phyloP scores from a whole-genome alignment of 2,888 invertebrate genomes.

The Sphaerophoria taeniata region DNA sequence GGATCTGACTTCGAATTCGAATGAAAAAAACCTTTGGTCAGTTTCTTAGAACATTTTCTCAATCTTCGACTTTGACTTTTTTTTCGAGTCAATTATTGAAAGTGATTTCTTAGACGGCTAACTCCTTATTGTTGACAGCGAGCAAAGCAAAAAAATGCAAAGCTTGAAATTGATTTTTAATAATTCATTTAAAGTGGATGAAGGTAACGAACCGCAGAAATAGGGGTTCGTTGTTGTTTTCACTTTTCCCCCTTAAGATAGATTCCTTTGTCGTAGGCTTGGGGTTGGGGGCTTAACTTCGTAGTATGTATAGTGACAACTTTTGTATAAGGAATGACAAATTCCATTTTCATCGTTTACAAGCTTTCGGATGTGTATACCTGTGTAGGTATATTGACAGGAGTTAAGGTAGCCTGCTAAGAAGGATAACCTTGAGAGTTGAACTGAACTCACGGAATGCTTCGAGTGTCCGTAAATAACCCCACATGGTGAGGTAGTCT shows the following conservation, averaged over 20 bases:
- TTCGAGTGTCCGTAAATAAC: conserved; percentile 59
- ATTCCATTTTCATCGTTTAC: neutral
- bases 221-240: conserved; percentile 19
- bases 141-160: conserved; percentile 49
- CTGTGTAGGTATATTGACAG: conserved; percentile 12
- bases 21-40: conserved; percentile 13
- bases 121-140: conserved; percentile 15
- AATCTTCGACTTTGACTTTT: conserved; percentile 23
- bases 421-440: conserved; percentile 60
- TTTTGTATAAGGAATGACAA: conserved; percentile 41
- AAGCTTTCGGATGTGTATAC: neutral
- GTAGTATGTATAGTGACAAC: conserved; percentile 1
- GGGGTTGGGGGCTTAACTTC: neutral
- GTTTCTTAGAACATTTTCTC: conserved; percentile 37
- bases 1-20: conserved; percentile 36
- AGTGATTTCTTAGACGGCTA: conserved; percentile 53
- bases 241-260: conserved; percentile 42
- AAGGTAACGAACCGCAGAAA: conserved; percentile 50
- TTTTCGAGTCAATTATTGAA: conserved; percentile 58
- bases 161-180: conserved; percentile 70
- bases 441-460: conserved; percentile 45
- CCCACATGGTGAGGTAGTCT: conserved; percentile 50
- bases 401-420: conserved; percentile 36
- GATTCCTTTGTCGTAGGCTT: conserved; percentile 42
- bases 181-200: conserved; percentile 71